Percentiles rank a stretch among this genome's conserved stretches.
These are phyloP conservation scores for Palythoa grandiflora DNA, from an alignment of 92 coral and sea anemone genomes.

Conservation along the genomic window DNA sequence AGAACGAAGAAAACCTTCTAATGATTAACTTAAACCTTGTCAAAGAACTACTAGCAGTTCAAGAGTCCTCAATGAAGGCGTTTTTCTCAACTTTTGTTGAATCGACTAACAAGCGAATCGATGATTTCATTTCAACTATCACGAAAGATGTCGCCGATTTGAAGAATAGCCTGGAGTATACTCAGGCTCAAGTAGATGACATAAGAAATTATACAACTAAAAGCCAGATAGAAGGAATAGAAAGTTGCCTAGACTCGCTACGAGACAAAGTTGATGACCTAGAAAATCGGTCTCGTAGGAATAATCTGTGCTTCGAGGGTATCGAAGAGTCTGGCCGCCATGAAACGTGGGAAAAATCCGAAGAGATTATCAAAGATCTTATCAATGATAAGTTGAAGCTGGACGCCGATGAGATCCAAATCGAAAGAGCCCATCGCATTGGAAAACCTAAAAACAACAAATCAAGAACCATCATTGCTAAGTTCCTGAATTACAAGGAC, in stretches of 20 bases:
- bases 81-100: not conserved
- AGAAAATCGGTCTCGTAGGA: conserved; percentile 58
- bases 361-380: conserved; percentile 42
- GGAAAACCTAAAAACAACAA: conserved; percentile 37
- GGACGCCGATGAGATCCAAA: conserved; percentile 18
- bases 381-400: conserved; percentile 32
- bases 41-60: conserved; percentile 36
- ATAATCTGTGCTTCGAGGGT: conserved; percentile 66
- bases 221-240: not conserved
- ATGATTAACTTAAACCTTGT: too few relatives aligned
- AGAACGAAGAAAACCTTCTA: too few relatives aligned
- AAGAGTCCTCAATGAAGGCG: conserved; percentile 26
- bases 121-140: not conserved
- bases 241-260: not conserved
- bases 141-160: not conserved
- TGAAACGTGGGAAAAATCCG: conserved; percentile 55
- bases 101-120: conserved; percentile 2
- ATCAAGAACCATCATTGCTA: conserved; percentile 55
- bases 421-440: conserved; percentile 64
- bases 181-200: conserved; percentile 23
- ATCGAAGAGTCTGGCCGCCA: conserved; percentile 24
- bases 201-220: not conserved
- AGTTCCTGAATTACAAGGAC: conserved; percentile 52
- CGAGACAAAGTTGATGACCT: conserved; percentile 36
- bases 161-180: conserved; percentile 22